Percentiles rank a stretch among this genome's conserved stretches.
Conservation (phyloP, 2,113 vertebrate genomes). For the Semnornis frantzii region DNA sequence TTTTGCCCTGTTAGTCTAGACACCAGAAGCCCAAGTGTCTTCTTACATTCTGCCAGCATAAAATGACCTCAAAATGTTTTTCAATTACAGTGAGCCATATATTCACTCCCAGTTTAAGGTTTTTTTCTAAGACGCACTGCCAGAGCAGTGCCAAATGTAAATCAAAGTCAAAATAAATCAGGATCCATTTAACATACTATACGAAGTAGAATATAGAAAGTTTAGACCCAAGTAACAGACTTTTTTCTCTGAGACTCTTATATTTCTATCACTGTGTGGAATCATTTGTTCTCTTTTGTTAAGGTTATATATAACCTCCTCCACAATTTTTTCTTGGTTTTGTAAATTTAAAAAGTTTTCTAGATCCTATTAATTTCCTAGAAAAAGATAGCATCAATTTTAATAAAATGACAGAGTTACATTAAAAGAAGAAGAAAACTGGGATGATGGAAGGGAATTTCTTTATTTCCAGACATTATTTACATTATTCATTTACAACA, state of each 20-base stretch:
- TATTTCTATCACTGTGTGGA: neutral
- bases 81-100: conserved; percentile 39
- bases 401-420: neutral
- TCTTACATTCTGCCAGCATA: neutral
- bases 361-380: neutral
- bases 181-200: neutral
- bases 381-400: neutral
- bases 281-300: neutral
- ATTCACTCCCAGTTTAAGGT: conserved; percentile 4
- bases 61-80: conserved; percentile 58
- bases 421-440: neutral
- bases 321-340: neutral
- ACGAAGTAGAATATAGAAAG: neutral
- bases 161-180: conserved; percentile 44
- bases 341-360: neutral
- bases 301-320: neutral
- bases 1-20: conserved; percentile 68
- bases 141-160: conserved; percentile 14
- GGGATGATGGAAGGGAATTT: neutral
- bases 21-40: conserved; percentile 8
- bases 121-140: conserved; percentile 21
- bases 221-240: neutral
- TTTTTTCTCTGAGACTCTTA: neutral
- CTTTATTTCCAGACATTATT: neutral
- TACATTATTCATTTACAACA: neutral